phyloP scores from a whole-genome alignment of 2,113 vertebrate species.

The Apaloderma vittatum region DNA sequence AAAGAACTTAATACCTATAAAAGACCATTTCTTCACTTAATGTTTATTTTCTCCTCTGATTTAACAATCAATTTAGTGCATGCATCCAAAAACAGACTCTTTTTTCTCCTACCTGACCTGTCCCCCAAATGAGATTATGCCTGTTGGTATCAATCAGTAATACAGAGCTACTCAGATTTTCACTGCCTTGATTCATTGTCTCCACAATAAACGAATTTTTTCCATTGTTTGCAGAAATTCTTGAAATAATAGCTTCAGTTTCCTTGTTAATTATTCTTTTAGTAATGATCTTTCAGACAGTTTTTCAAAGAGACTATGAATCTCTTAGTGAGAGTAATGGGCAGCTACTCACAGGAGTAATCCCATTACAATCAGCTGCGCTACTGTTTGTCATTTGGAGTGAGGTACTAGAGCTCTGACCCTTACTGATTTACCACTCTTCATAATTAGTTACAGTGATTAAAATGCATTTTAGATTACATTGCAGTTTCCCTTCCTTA shows the following conservation, averaged over 20 bases:
- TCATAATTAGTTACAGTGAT: constrained; percentile 68
- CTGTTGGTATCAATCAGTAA: not conserved
- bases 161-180: not conserved
- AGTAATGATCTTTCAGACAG: constrained; percentile 43
- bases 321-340: constrained; percentile 49
- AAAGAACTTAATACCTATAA: not conserved
- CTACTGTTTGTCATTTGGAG: constrained; percentile 40
- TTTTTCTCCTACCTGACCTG: not conserved
- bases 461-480: constrained; percentile 69
- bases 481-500: constrained; percentile 23
- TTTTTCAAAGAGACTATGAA: constrained; percentile 54
- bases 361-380: constrained; percentile 43
- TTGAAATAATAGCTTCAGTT: not conserved
- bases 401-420: constrained; percentile 39
- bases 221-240: constrained; percentile 47
- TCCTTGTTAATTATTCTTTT: constrained; percentile 58
- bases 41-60: not conserved
- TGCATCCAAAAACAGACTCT: not conserved
- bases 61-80: not conserved
- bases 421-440: constrained; percentile 67
- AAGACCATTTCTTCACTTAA: not conserved
- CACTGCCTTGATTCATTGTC: not conserved
- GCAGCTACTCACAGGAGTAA: constrained; percentile 47
- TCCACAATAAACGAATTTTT: constrained; percentile 1
- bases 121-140: not conserved